phyloP scores from a whole-genome alignment of 2,888 invertebrate genomes.

The Ornithoptera priamus region DNA sequence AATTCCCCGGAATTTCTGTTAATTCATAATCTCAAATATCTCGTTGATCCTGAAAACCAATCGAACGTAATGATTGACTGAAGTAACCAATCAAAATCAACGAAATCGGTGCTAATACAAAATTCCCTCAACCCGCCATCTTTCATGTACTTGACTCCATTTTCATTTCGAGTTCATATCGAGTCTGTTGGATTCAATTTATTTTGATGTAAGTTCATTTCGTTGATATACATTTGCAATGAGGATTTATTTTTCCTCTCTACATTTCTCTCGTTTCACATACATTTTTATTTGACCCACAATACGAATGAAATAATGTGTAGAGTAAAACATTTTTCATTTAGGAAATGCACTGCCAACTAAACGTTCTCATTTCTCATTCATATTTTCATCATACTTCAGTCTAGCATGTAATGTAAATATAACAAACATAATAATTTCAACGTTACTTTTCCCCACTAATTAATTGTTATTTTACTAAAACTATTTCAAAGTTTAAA shows the following conservation, averaged over 20 bases:
- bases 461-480: no score
- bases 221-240: conserved; percentile 4
- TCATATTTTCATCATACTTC: not conserved
- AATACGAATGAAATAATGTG: not conserved
- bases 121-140: conserved; percentile 12
- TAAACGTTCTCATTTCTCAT: not conserved
- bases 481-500: no score
- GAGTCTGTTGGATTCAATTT: conserved; percentile 18
- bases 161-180: conserved; percentile 25
- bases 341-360: not conserved
- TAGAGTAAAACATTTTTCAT: not conserved
- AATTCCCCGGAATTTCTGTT: no score
- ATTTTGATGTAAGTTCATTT: conserved; percentile 8
- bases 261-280: not conserved
- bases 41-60: conserved; percentile 9
- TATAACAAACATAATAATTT: not conserved
- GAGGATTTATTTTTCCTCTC: not conserved
- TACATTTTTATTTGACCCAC: not conserved
- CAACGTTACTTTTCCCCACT: no score
- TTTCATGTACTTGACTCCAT: conserved; percentile 25
- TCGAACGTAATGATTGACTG: conserved; percentile 6
- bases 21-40: not conserved
- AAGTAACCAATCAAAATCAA: conserved; percentile 10
- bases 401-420: not conserved
- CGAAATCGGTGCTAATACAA: conserved; percentile 14